These are phyloP conservation scores for Ferdinandea cuprea DNA, from an alignment of 2,888 invertebrate genomes.

Conservation along the genomic window DNA sequence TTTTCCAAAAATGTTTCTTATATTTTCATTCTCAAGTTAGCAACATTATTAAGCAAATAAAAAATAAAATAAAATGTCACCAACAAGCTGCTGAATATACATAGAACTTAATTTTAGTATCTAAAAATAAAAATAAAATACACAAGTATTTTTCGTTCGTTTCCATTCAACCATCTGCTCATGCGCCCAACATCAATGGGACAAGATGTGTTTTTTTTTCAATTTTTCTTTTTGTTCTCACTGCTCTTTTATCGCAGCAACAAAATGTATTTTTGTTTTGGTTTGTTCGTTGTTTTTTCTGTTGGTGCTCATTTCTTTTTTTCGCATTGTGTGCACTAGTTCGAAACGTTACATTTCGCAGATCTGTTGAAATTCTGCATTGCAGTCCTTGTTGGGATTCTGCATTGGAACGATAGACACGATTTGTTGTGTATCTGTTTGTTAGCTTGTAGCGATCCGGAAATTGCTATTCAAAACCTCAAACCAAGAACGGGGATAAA, in stretches of 20 bases:
- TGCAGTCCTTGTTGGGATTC: slow-evolving; percentile 50
- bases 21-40: not conserved
- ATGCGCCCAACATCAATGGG: slow-evolving; percentile 58
- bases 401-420: slow-evolving; percentile 49
- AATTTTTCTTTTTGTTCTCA: not conserved
- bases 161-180: slow-evolving; percentile 40
- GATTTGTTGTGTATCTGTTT: slow-evolving; percentile 6
- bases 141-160: slow-evolving; percentile 32
- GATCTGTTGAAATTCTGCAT: slow-evolving; percentile 25
- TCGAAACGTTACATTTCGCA: slow-evolving; percentile 41
- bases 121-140: slow-evolving; percentile 59
- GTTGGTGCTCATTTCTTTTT: slow-evolving; percentile 22
- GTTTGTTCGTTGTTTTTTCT: slow-evolving; percentile 38
- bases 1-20: not conserved
- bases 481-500: slow-evolving; percentile 27
- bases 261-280: slow-evolving; percentile 59
- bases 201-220: slow-evolving; percentile 17
- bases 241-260: slow-evolving; percentile 31
- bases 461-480: slow-evolving; percentile 10
- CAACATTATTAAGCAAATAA: not conserved
- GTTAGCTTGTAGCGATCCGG: slow-evolving; percentile 20
- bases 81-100: slow-evolving; percentile 32
- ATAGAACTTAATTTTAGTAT: slow-evolving; percentile 33
- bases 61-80: slow-evolving; percentile 26
- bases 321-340: slow-evolving; percentile 46